Percentiles rank a stretch among this genome's conserved stretches.
Evolutionary conservation across 2,888 invertebrate species (phyloP).

Genomic region (Lampropteryx suffumata): DNA sequence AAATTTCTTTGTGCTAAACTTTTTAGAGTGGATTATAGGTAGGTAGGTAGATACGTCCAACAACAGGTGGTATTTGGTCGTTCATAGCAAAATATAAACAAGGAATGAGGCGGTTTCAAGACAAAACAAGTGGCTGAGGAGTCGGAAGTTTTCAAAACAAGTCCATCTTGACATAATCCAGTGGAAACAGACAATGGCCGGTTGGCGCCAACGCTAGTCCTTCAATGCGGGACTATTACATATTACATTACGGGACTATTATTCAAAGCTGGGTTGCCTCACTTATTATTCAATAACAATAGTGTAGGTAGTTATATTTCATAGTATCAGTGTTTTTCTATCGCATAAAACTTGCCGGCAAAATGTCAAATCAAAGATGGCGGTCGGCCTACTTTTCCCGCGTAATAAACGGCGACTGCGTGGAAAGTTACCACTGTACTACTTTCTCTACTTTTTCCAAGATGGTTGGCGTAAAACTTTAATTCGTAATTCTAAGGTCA

Average conservation of each 20-base stretch:
- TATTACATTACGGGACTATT: conserved; percentile 29
- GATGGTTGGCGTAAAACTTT: conserved; percentile 69
- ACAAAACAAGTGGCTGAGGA: conserved; percentile 54
- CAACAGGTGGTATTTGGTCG: conserved; percentile 23
- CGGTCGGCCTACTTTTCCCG: conserved; percentile 78
- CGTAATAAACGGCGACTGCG: conserved; percentile 68
- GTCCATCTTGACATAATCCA: conserved; percentile 58
- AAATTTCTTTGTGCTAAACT: conserved; percentile 9
- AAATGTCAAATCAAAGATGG: conserved; percentile 75
- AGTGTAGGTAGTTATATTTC: conserved; percentile 1
- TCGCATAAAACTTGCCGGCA: conserved; percentile 43
- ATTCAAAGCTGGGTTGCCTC: conserved; percentile 26
- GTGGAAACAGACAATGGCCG: conserved; percentile 56
- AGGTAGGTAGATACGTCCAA: conserved; percentile 2
- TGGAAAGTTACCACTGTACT: conserved; percentile 82
- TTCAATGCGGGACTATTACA: conserved; percentile 22
- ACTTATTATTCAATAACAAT: conserved; percentile 3
- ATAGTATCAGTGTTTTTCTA: conserved; percentile 29
- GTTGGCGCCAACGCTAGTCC: conserved; percentile 56
- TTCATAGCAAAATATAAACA: conserved; percentile 26
- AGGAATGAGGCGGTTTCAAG: conserved; percentile 33
- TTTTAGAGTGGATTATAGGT: background rate
- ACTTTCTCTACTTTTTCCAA: conserved; percentile 83
- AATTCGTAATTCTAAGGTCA: conserved; percentile 49
- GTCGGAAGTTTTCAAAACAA: conserved; percentile 65